Evolutionary conservation across 2,113 vertebrate species (phyloP), one percentile per base, ranked within the genome.

Genomic region (Lutjanus erythropterus): DNA sequence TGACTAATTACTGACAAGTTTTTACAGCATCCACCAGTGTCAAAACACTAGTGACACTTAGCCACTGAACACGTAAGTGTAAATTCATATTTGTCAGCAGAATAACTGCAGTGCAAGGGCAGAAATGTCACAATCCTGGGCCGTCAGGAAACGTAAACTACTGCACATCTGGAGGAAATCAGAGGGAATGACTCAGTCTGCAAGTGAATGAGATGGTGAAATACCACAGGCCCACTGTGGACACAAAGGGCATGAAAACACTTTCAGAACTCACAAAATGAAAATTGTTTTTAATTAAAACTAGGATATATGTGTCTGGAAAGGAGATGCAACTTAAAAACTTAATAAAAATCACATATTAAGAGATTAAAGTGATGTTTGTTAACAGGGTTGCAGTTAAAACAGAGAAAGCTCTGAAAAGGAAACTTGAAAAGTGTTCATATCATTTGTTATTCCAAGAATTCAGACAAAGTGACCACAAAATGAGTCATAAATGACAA

Each of bases 141-240:
- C 84, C 52, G 31, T 88, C 87, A 93, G 87, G 91, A 93, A 93
- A 88, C 75, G 83, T 91, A 88, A 90, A 90, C 72, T 83, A 46
- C 49, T 77, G 90, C 91, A 93, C 92, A 93, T 93, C 93, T 94
- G 93, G 92, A 93, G 93, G 91, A 94, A 93, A 94, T 94, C 90
- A 94, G 75, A 94, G 75, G 70, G 83, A 88, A 90, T 93, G 92
- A 93, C 69, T 94, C 93, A 93, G 91, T 86, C 80, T 88, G 87
- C 80, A 76, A 90, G 79, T 90, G 86, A 90, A 86, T 80, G 89
- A 89, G 83, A 92, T 92, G 90, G 89, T 88, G 92, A 89, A 92
- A 93, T 83, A 90, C 80, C 86, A 81, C 86, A 84, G 88, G 78
- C 80, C 77, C 84, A 85, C 75, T 84, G 77, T 64, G 88, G 65